Evolutionary conservation across 1,140 invertebrate species (phyloP), one percentile per base, ranked within the genome.

Genomic region (Potamilus streckersoni): DNA sequence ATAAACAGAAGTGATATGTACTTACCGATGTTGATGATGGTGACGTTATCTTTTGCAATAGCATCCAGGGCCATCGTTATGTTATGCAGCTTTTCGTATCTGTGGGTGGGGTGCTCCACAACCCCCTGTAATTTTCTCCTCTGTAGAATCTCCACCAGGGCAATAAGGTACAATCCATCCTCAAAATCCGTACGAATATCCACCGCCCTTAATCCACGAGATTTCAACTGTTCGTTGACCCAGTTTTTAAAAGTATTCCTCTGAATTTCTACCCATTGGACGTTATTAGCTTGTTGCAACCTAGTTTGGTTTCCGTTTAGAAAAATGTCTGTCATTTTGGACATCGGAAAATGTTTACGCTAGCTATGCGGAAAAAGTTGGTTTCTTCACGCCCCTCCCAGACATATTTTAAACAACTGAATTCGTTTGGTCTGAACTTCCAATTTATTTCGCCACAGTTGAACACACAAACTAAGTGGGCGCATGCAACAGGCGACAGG

Each of bases 181-280:
- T 94, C 92, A 59, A 98, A 93, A 87, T 98, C 97, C 71, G 94
- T 94, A 1, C 94, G 93, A 69, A 98, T 90, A 88, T 98, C 95
- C 17, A 93, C 27, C n/a, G 83, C 76, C 12, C 60, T 73, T 63
- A 74, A 60, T 12, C 71, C 72, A 73, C 84, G 11, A 8, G 58
- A 49, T 31, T 79, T 72, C 17, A 98, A 90, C 83, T 97, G 95
- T 89, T 98, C 97, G 90, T 99, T 99, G 80, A 98, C 95, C 97
- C 97, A 99, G 90, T 99, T 99, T 76, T 95, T 94, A 90, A 99
- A 99, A 1, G 97, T 99, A 86, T 98, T 97, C 49, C 96, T 94
- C 91, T 99, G 97, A 80, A 99, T 99, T 88, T 97, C 95, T 56
- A 99, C 95, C 87, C 87, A 88, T 38, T 82, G 68, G 14, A 79